Evolutionary conservation across 2,888 invertebrate species (phyloP).

Genomic region (Tanypteryx hageni): DNA sequence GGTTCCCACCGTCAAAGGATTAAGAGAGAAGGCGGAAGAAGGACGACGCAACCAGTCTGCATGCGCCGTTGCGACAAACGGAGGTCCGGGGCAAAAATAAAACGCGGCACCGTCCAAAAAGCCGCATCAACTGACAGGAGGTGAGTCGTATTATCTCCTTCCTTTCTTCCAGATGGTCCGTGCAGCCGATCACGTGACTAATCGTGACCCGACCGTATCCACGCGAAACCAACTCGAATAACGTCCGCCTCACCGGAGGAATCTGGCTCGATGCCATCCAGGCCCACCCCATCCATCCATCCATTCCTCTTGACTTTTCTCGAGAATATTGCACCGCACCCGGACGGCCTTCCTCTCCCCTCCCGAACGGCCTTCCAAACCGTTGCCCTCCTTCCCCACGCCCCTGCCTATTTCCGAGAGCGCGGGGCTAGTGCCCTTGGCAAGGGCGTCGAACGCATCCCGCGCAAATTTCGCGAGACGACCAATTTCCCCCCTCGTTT

Average conservation of each 20-base stretch:
- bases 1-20: too few species aligned
- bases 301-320: neutral
- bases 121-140: too few species aligned
- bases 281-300: neutral
- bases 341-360: neutral
- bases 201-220: neutral
- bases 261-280: neutral
- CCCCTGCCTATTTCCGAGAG: neutral
- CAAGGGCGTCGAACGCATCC: conserved; percentile 14
- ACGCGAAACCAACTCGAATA: neutral
- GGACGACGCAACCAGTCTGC: too few species aligned
- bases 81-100: too few species aligned
- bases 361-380: neutral
- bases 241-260: neutral
- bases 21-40: too few species aligned
- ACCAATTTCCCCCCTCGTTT: neutral
- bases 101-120: too few species aligned
- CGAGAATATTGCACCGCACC: too few species aligned
- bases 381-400: neutral
- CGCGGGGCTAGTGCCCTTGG: neutral
- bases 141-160: too few species aligned
- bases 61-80: too few species aligned
- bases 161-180: neutral
- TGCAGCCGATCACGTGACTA: neutral
- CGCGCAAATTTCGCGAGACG: too few species aligned